These are phyloP conservation scores for Eonycteris spelaea DNA, from an alignment of 2,113 vertebrate genomes.

Conservation along the genomic window DNA sequence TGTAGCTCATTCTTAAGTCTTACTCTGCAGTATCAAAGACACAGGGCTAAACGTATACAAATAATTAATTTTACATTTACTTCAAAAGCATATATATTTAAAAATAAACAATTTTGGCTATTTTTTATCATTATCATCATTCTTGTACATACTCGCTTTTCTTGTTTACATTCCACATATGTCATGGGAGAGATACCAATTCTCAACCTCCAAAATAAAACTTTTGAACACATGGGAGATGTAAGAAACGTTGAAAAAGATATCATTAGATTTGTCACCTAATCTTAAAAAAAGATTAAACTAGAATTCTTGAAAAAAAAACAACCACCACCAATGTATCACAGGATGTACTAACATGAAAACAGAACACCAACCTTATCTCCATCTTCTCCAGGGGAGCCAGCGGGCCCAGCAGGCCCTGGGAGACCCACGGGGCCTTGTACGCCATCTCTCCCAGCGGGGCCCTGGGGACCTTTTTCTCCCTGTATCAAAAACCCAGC, in stretches of 20 bases:
- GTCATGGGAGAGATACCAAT: not conserved
- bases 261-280: rapidly evolving
- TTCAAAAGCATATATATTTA: not conserved
- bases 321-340: not conserved
- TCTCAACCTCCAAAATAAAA: not conserved
- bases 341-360: not conserved
- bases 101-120: conserved; percentile 28
- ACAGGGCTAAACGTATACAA: not conserved
- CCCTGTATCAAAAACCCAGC: conserved; percentile 84
- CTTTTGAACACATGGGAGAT: not conserved
- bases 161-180: not conserved
- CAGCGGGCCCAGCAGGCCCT: conserved; percentile 94
- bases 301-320: not conserved
- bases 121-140: not conserved
- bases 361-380: conserved; percentile 90
- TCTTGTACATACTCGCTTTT: not conserved
- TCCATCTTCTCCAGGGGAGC: conserved; percentile 97
- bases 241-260: not conserved
- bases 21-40: not conserved
- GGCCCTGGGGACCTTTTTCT: conserved; percentile 96
- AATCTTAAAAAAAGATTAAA: conserved; percentile 1
- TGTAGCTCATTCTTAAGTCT: not conserved
- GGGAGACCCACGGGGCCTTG: conserved; percentile 98
- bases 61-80: not conserved
- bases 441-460: conserved; percentile 95